Evolutionary conservation across 2,113 vertebrate genomes (phyloP).

Genomic region (cat (Felis catus)): DNA sequence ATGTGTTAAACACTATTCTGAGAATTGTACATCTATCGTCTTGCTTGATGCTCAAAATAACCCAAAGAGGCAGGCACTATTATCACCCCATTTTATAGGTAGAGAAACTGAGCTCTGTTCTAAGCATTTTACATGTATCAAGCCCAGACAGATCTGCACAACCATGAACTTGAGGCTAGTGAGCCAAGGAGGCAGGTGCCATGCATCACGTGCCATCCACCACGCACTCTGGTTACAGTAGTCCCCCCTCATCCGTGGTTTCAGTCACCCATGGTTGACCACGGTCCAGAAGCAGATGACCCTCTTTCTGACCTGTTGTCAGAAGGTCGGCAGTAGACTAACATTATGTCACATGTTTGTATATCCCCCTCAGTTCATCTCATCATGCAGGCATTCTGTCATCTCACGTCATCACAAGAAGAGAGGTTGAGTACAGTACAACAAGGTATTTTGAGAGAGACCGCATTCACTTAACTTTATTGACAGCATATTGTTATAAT

Average conservation of each 20-base stretch:
- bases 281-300: neutral
- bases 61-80: neutral
- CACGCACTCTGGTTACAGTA: neutral
- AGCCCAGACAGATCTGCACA: neutral
- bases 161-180: neutral
- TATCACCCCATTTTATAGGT: neutral
- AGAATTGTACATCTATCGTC: neutral
- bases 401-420: neutral
- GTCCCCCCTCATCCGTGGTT: neutral
- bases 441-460: neutral
- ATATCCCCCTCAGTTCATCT: neutral
- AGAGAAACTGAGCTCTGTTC: neutral
- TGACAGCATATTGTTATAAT: neutral
- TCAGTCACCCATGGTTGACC: neutral
- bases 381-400: neutral
- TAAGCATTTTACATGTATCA: neutral
- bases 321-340: neutral
- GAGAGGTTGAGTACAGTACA: neutral
- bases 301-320: neutral
- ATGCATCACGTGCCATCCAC: fast-evolving
- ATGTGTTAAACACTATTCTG: neutral
- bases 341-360: neutral
- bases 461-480: neutral
- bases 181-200: neutral
- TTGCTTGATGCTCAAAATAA: neutral